Evolutionary conservation across 2,113 vertebrate species (phyloP), one percentile per base, ranked within the genome.

Genomic region (Sorex araneus): DNA sequence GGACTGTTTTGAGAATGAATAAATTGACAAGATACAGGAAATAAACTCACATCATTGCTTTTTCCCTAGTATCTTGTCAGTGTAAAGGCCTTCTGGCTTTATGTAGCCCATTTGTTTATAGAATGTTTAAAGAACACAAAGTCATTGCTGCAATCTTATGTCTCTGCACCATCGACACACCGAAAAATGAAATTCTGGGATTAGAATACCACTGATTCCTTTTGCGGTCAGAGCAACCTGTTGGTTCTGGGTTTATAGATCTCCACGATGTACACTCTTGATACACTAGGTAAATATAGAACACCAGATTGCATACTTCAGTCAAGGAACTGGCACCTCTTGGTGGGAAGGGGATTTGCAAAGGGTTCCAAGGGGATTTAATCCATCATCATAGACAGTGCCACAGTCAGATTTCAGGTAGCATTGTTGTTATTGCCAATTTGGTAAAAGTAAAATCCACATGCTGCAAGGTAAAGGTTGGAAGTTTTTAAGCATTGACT

Each of bases 401-500:
- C 66, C 73, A 89, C 71, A 1, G 13, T 70, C 76, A 92, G 30
- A 45, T 36, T 91, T 86, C 83, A 64, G 84, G 36, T 43, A 32
- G 34, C 21, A 66, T 28, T 8, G 18, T 50, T 60, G 57, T 19
- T 60, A 7, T 60, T 60, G 57, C 57, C 18, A 60, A 60, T 60
- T 60, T 60, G 19, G 23, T 60, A 60, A 60, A 60, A 60, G 3
- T 4, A 60, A 60, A 18, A 60, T 21, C 19, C 19, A 21, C 57
- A 21, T 19, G 21, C 19, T 60, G 21, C 57, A 6, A 60, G 18
- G 23, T 60, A 60, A 60, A 60, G 57, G 57, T 60, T 60, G 21
- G 23, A 60, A 60, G 57, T 60, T 60, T 60, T 15, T 6, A 60
- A 60, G 21, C 6, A 23, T 60, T 23, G 18, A 50, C 9, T 60